Percentiles rank a stretch among this genome's conserved stretches.
phyloP scores from a whole-genome alignment of 1,140 invertebrate species.

The Steinernema khuongi region DNA sequence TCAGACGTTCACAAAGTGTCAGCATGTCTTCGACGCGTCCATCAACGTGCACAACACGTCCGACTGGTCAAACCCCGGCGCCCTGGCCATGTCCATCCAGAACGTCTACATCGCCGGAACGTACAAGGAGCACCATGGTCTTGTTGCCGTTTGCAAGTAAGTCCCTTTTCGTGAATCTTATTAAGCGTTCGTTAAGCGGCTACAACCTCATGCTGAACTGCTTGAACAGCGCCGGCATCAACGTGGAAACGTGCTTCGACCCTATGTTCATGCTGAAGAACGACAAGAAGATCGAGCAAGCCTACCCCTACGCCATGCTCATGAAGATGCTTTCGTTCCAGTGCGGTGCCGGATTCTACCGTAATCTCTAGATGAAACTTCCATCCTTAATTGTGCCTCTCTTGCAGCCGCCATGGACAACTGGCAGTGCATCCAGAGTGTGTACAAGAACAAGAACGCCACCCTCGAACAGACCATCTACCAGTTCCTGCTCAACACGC shows the following conservation, averaged over 20 bases:
- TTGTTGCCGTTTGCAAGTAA: conserved; percentile 23
- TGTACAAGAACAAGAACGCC: conserved; percentile 31
- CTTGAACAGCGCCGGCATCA: conserved; percentile 13
- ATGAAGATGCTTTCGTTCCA: conserved; percentile 36
- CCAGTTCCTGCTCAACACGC: conserved; percentile 22
- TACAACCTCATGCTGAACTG: conserved; percentile 34
- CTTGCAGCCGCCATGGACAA: conserved; percentile 33
- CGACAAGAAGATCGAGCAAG: conserved; percentile 25
- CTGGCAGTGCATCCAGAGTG: conserved; percentile 34
- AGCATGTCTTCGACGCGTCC: not conserved
- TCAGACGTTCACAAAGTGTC: not conserved
- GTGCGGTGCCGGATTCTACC: conserved; percentile 39
- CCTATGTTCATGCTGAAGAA: conserved; percentile 23
- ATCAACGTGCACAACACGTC: not conserved
- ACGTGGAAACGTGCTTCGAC: conserved; percentile 28
- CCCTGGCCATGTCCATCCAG: conserved; percentile 26
- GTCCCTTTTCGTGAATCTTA: not conserved
- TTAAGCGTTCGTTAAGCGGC: conserved; percentile 21
- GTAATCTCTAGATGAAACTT: conserved; percentile 14
- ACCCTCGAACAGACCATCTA: conserved; percentile 27
- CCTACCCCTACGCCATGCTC: conserved; percentile 29
- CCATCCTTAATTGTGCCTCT: not conserved
- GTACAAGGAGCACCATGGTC: not conserved
- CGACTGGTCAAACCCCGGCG: conserved; percentile 28
- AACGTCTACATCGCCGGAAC: conserved; percentile 31